Evolutionary conservation across 1,140 invertebrate genomes (phyloP), one percentile per base, ranked within the genome.

Genomic region (silkworm (Bombyx mori)): DNA sequence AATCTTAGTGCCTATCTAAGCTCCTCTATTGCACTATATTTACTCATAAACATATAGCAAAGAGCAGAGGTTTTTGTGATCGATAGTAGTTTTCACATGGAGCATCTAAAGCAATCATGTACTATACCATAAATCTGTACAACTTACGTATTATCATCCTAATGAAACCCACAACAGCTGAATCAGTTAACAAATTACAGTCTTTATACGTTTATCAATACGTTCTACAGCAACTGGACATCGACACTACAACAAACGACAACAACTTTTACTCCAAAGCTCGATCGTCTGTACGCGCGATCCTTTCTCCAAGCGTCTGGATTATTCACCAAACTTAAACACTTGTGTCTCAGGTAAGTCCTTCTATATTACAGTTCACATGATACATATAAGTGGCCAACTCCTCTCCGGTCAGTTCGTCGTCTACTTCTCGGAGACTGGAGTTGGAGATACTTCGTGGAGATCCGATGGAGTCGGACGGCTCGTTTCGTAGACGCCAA

Each of bases 381-480:
- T 92, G 88, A 18, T 90, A 89, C 90, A 93, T 91, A 63, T 90
- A 92, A 6, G 84, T 89, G 1, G 91, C 90, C 50, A 93, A 72
- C 77, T 94, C 93, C 43, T 89, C 79, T 12, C 90, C 90, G 2
- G 87, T 91, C 60, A 92, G 91, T 63, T 94, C 93, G 10, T 89
- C 89, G 58, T 92, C 90, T 53, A 92, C 73, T 71, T 94, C 92
- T 57, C 93, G 91, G 2, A 94, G 82, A 70, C 92, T 93, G 6
- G 92, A 93, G 79, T 93, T 93, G 65, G 92, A 93, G 54, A 94
- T 93, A 42, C 90, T 92, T 1, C 76, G 79, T 22, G 78, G 84
- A n/a, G 77, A 87, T 26, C 68, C 75, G 49, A 66, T 65, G 46
- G 81, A 85, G 57, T 88, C 82, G 1, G 77, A 77, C 3, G 66